A percentile compares a stretch with the other conserved stretches of the same genome.
Evolutionary conservation across 2,113 vertebrate genomes (phyloP).

Genomic region (Anhinga anhinga): DNA sequence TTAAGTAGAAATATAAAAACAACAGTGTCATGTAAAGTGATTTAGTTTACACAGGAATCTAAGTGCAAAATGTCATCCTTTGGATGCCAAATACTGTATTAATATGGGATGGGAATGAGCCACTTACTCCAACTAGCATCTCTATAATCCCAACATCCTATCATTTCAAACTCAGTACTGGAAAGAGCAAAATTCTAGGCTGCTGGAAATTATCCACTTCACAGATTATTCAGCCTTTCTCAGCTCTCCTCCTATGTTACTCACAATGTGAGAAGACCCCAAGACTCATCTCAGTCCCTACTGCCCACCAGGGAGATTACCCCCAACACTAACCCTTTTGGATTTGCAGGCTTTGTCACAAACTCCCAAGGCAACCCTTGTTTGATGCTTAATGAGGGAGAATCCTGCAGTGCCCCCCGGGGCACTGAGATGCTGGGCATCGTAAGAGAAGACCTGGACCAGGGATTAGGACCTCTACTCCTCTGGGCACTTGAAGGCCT

Average conservation of each 20-base stretch:
- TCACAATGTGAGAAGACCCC: neutral
- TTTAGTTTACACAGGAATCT: slow-evolving; percentile 3
- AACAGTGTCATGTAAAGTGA: neutral
- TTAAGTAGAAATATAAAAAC: slow-evolving; percentile 10
- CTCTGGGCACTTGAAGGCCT: neutral
- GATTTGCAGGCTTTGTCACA: neutral
- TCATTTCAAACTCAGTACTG: neutral
- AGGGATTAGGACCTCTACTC: neutral
- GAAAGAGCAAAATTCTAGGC: neutral
- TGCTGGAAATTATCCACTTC: neutral
- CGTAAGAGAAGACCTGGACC: rapidly evolving
- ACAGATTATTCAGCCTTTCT: neutral
- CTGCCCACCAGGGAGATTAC: neutral
- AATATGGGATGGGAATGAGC: neutral
- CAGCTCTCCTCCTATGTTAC: neutral
- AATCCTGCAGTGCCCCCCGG: neutral
- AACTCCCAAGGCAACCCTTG: neutral
- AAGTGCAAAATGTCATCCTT: neutral
- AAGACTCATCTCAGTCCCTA: neutral
- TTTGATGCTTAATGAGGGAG: neutral
- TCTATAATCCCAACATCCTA: neutral
- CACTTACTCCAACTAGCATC: neutral
- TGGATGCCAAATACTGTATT: neutral
- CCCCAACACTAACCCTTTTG: neutral
- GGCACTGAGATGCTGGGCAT: neutral